Base-by-base conservation (phyloP, 2,797 vertebrate species). In the Esox lucius region DNA sequence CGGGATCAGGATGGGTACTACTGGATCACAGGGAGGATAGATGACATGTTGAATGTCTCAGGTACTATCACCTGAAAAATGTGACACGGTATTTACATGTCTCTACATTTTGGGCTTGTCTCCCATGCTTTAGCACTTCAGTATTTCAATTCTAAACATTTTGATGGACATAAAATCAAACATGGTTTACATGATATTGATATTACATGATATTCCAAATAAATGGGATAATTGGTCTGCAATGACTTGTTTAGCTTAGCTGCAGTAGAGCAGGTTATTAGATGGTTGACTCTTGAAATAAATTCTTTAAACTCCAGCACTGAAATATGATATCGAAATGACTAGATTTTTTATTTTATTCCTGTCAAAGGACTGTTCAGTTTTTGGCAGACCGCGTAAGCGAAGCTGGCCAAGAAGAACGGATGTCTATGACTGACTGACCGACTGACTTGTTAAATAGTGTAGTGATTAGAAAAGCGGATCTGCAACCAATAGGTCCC, bases 21-120 rank as follows among this genome's bases (percentile, higher is more conserved):
- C 81, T 99, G 98, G 98, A 97, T 99, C 86, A 99, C 98, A 0
- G 98, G 98, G 75, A 91, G 98, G 83, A 98, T 98, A 74, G 98
- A 99, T 77, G 98, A 99, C 92, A 99, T 98, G 98, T 87, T 99
- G 74, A 98, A 99, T 76, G 96, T 98, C 72, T 98, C 98, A 68
- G 98, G 97, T 53, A 19, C 65, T 35, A 46, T 22, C 33, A 66
- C 12, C 46, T 42, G 2, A 12, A 12, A 11, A 61, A 12, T 61
- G 22, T 61, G 11, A 61, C 19, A 6, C 22, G 24, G 22, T 46
- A 12, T n/a, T n/a, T 26, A 17, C 42, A 4, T 53, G 67, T 22
- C 33, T 62, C 5, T 33, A 17, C 22, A 7, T 46, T 64, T 51
- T 70, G 22, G 56, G 22, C 56, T 61, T n/a, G 3, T 61, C 22